These are phyloP conservation scores for Melitaea athalia DNA, from an alignment of 2,888 invertebrate genomes.

Conservation along the genomic window DNA sequence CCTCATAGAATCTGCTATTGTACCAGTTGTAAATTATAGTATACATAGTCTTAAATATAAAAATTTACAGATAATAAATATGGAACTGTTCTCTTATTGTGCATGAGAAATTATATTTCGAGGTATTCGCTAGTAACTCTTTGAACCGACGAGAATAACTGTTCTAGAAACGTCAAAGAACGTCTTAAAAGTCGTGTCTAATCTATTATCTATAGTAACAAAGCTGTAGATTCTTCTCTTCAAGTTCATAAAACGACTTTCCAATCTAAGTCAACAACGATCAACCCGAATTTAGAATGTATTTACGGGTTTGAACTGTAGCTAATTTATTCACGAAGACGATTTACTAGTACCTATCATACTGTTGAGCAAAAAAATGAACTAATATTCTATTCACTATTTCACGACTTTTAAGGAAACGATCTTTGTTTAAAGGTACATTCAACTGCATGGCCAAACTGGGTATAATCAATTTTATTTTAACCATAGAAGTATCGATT, in stretches of 20 bases:
- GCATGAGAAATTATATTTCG: slow-evolving; percentile 22
- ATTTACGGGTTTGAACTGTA: slow-evolving; percentile 26
- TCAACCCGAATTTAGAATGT: slow-evolving; percentile 33
- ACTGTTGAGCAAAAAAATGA: slow-evolving; percentile 1
- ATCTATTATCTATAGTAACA: slow-evolving; percentile 47
- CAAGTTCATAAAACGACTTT: slow-evolving; percentile 43
- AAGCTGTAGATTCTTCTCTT: slow-evolving; percentile 43
- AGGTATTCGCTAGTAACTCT: slow-evolving; percentile 38
- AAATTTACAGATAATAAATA: slow-evolving; percentile 15
- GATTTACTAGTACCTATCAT: neutral
- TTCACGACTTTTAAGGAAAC: slow-evolving; percentile 1
- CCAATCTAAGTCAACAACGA: slow-evolving; percentile 42
- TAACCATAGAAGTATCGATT: too few species aligned
- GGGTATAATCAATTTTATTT: too few species aligned
- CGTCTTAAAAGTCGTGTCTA: slow-evolving; percentile 51
- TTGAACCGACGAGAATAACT: slow-evolving; percentile 41
- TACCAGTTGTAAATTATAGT: neutral
- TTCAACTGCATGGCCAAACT: too few species aligned
- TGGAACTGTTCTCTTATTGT: slow-evolving; percentile 19
- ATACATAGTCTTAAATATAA: neutral
- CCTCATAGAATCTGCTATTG: neutral
- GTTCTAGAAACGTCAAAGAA: slow-evolving; percentile 47
- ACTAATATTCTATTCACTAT: neutral
- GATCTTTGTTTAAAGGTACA: too few species aligned
- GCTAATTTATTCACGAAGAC: slow-evolving; percentile 19